Base-by-base conservation (phyloP, 2,888 invertebrate species). In the Operophtera brumata region DNA sequence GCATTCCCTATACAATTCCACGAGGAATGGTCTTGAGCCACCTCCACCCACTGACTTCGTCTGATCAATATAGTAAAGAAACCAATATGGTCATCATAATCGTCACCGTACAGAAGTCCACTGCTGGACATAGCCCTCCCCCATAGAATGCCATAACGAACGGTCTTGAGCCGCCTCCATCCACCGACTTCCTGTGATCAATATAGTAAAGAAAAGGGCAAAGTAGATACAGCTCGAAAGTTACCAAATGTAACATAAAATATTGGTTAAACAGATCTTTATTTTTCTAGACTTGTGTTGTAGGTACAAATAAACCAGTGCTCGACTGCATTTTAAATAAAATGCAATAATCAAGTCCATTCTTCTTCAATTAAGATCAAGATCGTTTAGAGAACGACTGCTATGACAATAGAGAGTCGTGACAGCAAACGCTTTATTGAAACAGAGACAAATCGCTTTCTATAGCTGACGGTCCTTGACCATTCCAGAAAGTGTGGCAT, bases 401-500 rank as follows among this genome's bases (percentile, higher is more conserved):
- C 41, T 61, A 70, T 65, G 59, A 86, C 83, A 84, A 86, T 76
- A 78, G 75, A 57, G 50, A 69, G 73, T 85, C 80, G 83, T 84
- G 86, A 87, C 82, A 84, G 73, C 77, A 61, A 80, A 75, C 73
- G 70, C 63, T 76, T 76, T 78, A 76, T 80, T 73, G 73, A 75
- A 80, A 75, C 64, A 70, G 62, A 75, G 73, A 76, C 77, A 78
- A 80, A 71, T 69, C 63, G 74, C 75, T 86, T 82, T 85, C 80
- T 77, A 77, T 74, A 71, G 73, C 64, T 69, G 70, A 69, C 66
- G 73, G 80, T 81, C 86, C 84, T 86, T 86, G 87, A 77, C 79
- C 76, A 79, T 86, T 83, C 78, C 80, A 71, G 75, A 84, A 80
- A 82, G 62, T 71, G 67, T 60, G 61, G 62, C 67, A 73, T 69